Conservation (phyloP, 2,797 vertebrate species). For the Phrynocephalus forsythii region DNA sequence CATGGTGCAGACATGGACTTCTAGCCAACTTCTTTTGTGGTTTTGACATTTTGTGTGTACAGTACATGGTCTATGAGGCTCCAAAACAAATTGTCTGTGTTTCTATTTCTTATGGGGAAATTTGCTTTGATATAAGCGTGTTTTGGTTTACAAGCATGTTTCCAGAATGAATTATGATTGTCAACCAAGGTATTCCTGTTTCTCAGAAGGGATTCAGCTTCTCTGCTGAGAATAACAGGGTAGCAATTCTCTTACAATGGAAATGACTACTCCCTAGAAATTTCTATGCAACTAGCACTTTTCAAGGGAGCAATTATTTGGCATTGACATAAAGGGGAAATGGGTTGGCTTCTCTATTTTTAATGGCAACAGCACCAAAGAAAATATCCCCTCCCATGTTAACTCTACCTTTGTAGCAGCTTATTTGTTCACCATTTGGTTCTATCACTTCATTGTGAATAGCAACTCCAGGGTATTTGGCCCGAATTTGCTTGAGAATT, state of each 20-base stretch:
- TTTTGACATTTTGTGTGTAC: too few species aligned
- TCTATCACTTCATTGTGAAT: slow-evolving; percentile 91
- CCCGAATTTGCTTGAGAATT: slow-evolving; percentile 85
- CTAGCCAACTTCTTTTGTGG: too few species aligned
- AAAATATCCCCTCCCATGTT: slow-evolving; percentile 9
- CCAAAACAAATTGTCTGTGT: too few species aligned
- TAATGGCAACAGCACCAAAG: neutral
- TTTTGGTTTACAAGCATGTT: too few species aligned
- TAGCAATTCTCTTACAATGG: neutral
- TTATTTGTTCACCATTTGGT: slow-evolving; percentile 87
- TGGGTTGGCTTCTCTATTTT: neutral
- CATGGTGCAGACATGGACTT: too few species aligned
- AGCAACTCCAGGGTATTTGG: slow-evolving; percentile 81
- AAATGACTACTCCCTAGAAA: neutral
- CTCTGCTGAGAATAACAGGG: neutral
- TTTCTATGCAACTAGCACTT: neutral
- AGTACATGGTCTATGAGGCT: too few species aligned
- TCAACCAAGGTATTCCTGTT: too few species aligned
- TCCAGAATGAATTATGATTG: too few species aligned
- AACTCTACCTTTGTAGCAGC: slow-evolving; percentile 87
- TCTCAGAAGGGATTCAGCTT: neutral
- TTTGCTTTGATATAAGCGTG: too few species aligned
- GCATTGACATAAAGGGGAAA: neutral
- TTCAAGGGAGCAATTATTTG: neutral
- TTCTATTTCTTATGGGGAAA: too few species aligned